Evolutionary conservation across 2,888 invertebrate genomes (phyloP).

Genomic region (Drepanosiphum platanoidis): DNA sequence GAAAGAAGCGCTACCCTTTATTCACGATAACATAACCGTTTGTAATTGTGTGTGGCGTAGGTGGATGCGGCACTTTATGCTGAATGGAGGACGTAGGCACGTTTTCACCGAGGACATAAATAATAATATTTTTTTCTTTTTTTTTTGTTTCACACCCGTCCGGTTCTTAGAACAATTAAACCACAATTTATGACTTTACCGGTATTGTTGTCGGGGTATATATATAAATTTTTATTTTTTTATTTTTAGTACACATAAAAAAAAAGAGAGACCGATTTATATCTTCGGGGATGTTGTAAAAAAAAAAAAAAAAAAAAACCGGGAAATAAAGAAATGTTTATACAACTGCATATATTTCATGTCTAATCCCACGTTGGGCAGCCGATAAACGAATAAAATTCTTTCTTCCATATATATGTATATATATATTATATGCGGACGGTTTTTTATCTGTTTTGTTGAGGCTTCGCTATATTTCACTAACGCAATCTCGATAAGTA

Average conservation of each 20-base stretch:
- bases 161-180: constrained; percentile 47
- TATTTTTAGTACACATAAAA: constrained; percentile 22
- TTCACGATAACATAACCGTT: constrained; percentile 2
- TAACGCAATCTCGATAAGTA: constrained; percentile 28
- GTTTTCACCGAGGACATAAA: constrained; percentile 8
- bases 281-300: constrained; percentile 39
- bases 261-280: constrained; percentile 47
- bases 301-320: constrained; percentile 22
- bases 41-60: not conserved
- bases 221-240: too few species aligned
- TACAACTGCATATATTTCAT: constrained; percentile 50
- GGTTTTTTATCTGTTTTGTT: constrained; percentile 36
- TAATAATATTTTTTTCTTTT: constrained; percentile 14
- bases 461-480: constrained; percentile 24
- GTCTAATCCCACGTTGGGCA: constrained; percentile 44
- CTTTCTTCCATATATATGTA: not conserved
- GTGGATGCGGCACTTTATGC: not conserved
- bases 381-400: constrained; percentile 55
- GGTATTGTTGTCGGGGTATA: not conserved
- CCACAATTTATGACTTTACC: constrained; percentile 37
- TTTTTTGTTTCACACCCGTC: constrained; percentile 34
- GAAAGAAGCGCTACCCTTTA: not conserved
- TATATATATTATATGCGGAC: too few species aligned
- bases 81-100: constrained; percentile 4
- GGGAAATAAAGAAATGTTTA: constrained; percentile 48